Evolutionary conservation across 2,113 vertebrate species (phyloP).

Genomic region (Cryptomyrus ogoouensis): DNA sequence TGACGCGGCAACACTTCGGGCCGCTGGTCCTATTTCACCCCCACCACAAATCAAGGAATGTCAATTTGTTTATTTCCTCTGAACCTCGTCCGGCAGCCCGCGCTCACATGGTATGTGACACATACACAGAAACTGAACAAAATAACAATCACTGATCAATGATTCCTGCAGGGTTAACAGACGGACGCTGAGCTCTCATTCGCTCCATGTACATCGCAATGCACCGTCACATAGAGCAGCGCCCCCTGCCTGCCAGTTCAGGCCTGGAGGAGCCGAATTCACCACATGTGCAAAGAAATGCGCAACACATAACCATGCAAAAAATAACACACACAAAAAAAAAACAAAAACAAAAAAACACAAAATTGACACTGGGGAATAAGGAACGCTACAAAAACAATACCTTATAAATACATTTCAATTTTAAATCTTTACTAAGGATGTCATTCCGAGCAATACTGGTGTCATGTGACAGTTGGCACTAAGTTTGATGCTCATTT

Average conservation of each 20-base stretch:
- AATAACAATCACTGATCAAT: slow-evolving; percentile 72
- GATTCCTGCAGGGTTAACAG: slow-evolving; percentile 76
- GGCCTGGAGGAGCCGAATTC: slow-evolving; percentile 77
- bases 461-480: slow-evolving; percentile 89
- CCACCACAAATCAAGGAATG: slow-evolving; percentile 22
- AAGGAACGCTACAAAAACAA: slow-evolving; percentile 73
- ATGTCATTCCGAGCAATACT: slow-evolving; percentile 79
- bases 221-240: slow-evolving; percentile 87
- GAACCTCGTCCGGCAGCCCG: not conserved
- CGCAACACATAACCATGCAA: slow-evolving; percentile 98
- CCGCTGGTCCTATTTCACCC: not conserved
- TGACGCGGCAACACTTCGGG: not conserved
- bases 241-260: slow-evolving; percentile 87
- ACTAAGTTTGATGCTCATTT: slow-evolving; percentile 69
- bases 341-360: not conserved
- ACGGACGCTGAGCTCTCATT: slow-evolving; percentile 81
- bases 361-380: slow-evolving; percentile 75
- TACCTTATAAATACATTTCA: slow-evolving; percentile 96
- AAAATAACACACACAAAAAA: slow-evolving; percentile 35
- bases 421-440: slow-evolving; percentile 79
- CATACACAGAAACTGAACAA: slow-evolving; percentile 91
- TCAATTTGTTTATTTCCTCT: not conserved
- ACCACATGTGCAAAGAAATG: slow-evolving; percentile 99
- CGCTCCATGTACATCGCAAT: slow-evolving; percentile 66
- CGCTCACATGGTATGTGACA: not conserved